phyloP scores from a whole-genome alignment of 2,888 invertebrate species.

The Tetragonula carbonaria region DNA sequence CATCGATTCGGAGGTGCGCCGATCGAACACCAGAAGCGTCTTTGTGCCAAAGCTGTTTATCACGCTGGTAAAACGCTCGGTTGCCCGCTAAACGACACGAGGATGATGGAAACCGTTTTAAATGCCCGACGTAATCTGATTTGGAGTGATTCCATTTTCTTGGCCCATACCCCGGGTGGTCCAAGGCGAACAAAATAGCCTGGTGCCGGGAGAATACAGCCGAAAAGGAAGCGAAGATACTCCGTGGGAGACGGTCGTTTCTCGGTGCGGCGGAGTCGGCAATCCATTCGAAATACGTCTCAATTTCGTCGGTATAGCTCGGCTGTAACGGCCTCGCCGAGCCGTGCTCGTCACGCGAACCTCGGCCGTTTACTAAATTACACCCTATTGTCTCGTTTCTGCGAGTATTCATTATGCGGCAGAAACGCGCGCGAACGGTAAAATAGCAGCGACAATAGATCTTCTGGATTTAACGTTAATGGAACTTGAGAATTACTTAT shows the following conservation, averaged over 20 bases:
- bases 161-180: slow-evolving; percentile 35
- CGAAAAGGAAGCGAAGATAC: slow-evolving; percentile 37
- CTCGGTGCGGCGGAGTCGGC: background rate
- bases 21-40: background rate
- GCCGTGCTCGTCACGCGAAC: slow-evolving; percentile 26
- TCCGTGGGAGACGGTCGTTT: slow-evolving; percentile 39
- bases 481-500: slow-evolving; percentile 45
- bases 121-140: slow-evolving; percentile 71
- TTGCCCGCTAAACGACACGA: background rate
- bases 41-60: background rate
- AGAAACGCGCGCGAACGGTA: slow-evolving; percentile 34
- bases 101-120: slow-evolving; percentile 58
- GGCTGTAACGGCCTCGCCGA: slow-evolving; percentile 3
- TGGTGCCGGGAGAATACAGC: slow-evolving; percentile 39
- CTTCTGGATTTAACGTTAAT: slow-evolving; percentile 48
- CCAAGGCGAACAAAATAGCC: slow-evolving; percentile 42
- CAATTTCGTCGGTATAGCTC: slow-evolving; percentile 30
- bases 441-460: slow-evolving; percentile 44
- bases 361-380: slow-evolving; percentile 40
- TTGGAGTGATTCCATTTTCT: slow-evolving; percentile 73
- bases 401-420: slow-evolving; percentile 33
- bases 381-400: slow-evolving; percentile 45
- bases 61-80: background rate
- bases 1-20: background rate
- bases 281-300: slow-evolving; percentile 39